phyloP scores from a whole-genome alignment of 64 coral and sea anemone genomes.

The Stylophora pistillata region DNA sequence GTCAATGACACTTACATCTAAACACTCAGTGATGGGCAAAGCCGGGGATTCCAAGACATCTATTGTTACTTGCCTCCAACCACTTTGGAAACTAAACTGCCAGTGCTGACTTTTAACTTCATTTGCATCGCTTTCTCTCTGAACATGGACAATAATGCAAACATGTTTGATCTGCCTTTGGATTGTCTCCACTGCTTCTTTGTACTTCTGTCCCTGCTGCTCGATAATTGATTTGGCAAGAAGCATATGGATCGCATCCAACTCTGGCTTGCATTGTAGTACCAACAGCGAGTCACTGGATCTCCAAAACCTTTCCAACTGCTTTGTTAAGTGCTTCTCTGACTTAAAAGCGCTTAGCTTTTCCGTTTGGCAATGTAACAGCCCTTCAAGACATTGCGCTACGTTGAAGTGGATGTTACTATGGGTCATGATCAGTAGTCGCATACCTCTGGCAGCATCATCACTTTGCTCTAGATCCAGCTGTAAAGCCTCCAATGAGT shows the following conservation, averaged over 20 bases:
- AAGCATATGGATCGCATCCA: constrained; percentile 77
- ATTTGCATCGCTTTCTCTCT: constrained; percentile 42
- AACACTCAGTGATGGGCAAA: constrained; percentile 58
- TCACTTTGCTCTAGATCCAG: not conserved
- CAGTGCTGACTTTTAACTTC: constrained; percentile 25
- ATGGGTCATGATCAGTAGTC: constrained; percentile 76
- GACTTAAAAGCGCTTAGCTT: constrained; percentile 87
- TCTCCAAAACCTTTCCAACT: constrained; percentile 54
- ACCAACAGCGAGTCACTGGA: constrained; percentile 55
- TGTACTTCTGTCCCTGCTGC: constrained; percentile 47
- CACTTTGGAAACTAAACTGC: constrained; percentile 86
- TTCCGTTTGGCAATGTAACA: constrained; percentile 53
- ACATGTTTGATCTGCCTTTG: constrained; percentile 65
- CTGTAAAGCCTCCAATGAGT: constrained; percentile 14
- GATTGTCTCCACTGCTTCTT: not conserved
- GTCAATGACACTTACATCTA: constrained; percentile 37
- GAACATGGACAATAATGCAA: constrained; percentile 72
- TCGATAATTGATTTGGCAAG: constrained; percentile 72
- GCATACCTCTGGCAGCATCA: constrained; percentile 29
- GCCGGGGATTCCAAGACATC: constrained; percentile 70
- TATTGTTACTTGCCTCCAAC: constrained; percentile 86
- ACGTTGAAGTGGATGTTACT: constrained; percentile 74
- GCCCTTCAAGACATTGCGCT: constrained; percentile 48
- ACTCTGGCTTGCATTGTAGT: constrained; percentile 76
- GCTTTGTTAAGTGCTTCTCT: constrained; percentile 70